Evolutionary conservation across 1,140 invertebrate genomes (phyloP).

Genomic region (Listronotus oregonensis): DNA sequence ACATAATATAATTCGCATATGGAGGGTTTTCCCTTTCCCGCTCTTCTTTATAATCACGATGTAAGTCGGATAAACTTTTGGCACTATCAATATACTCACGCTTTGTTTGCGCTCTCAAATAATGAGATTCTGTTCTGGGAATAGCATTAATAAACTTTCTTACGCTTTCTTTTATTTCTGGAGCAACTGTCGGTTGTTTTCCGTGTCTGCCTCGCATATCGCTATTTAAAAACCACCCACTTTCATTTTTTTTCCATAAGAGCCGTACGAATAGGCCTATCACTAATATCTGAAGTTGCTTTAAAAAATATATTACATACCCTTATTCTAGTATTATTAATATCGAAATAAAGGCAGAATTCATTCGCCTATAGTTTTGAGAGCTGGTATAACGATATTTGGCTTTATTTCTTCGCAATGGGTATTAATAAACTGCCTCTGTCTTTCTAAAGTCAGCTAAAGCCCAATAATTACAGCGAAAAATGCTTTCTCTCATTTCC

Average conservation of each 20-base stretch:
- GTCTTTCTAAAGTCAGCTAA: constrained; percentile 23
- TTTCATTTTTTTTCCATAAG: constrained; percentile 14
- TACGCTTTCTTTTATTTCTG: constrained; percentile 32
- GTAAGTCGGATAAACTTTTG: no score
- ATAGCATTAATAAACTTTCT: constrained; percentile 33
- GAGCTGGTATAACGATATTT: constrained; percentile 28
- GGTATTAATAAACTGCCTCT: constrained; percentile 19
- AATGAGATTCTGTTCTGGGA: constrained; percentile 11
- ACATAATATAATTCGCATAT: constrained; percentile 27
- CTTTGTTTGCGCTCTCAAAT: no score
- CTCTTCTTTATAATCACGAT: constrained; percentile 21
- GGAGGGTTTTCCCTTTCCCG: constrained; percentile 25
- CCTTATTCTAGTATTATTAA: constrained; percentile 20
- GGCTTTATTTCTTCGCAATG: constrained; percentile 23
- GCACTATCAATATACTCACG: no score
- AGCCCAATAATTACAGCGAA: constrained; percentile 15
- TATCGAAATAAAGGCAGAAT: constrained; percentile 30
- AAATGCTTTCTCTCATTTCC: no score
- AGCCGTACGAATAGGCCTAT: constrained; percentile 28
- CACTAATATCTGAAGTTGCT: constrained; percentile 28
- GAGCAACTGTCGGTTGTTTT: constrained; percentile 14
- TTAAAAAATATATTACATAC: constrained; percentile 37
- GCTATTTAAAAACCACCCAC: neutral
- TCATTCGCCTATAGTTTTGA: constrained; percentile 3
- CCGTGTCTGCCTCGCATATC: constrained; percentile 25